Evolutionary conservation across 2,797 vertebrate genomes (phyloP).

Genomic region (Apodemus agrarius): DNA sequence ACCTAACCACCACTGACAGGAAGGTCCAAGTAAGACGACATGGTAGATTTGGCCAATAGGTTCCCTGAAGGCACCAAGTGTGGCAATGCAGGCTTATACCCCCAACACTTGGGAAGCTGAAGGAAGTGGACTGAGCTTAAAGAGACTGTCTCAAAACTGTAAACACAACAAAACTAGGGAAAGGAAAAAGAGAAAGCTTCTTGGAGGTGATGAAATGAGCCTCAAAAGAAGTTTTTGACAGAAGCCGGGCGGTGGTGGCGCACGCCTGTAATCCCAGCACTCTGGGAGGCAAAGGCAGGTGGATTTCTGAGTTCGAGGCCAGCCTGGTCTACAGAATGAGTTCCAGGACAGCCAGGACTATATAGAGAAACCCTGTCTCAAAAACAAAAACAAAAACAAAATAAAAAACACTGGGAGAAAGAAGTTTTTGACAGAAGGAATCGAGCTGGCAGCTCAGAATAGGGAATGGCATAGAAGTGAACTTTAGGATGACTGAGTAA

Average conservation of each 20-base stretch:
- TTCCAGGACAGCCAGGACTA: too few species aligned
- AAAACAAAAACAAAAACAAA: too few species aligned
- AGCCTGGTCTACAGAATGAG: too few species aligned
- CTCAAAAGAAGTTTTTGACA: conserved; percentile 8
- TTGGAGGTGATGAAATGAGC: not conserved
- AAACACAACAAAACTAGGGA: not conserved
- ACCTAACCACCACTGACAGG: not conserved
- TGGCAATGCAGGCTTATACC: too few species aligned
- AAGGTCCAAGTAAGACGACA: not conserved
- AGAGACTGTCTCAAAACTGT: not conserved
- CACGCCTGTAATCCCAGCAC: too few species aligned
- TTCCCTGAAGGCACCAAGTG: not conserved
- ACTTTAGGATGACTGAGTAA: not conserved
- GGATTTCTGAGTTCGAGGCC: too few species aligned
- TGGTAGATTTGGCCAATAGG: not conserved
- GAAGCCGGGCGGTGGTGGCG: too few species aligned
- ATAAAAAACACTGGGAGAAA: too few species aligned
- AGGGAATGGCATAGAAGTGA: not conserved
- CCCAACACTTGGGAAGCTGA: not conserved
- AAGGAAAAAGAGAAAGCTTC: not conserved
- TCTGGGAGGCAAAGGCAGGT: too few species aligned
- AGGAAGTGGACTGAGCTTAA: not conserved
- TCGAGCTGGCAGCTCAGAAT: not conserved
- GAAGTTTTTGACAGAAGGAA: not conserved
- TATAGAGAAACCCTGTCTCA: too few species aligned